Percentiles rank a stretch among this genome's conserved stretches.
phyloP scores from a whole-genome alignment of 2,888 invertebrate species.

The Hymenopus coronatus region DNA sequence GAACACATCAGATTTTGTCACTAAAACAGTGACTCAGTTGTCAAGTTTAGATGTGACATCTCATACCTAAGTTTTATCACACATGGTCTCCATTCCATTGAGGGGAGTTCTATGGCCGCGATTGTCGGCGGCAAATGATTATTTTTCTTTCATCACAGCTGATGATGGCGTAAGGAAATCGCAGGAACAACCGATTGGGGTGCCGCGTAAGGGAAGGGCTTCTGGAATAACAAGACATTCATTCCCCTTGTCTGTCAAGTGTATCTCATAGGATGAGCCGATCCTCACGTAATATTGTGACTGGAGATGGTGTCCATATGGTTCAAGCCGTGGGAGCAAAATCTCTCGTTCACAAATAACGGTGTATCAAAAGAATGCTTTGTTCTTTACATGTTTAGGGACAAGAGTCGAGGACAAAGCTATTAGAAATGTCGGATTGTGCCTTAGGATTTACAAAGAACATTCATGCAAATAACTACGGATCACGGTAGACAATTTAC shows the following conservation, averaged over 20 bases:
- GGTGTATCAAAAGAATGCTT: too few relatives aligned
- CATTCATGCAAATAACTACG: too few relatives aligned
- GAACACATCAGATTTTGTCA: too few relatives aligned
- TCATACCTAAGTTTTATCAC: too few relatives aligned
- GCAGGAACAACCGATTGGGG: neutral
- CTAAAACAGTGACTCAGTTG: too few relatives aligned
- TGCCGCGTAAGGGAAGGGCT: neutral
- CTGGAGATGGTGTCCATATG: neutral
- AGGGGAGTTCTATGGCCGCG: neutral
- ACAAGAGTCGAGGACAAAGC: too few relatives aligned
- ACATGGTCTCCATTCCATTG: neutral
- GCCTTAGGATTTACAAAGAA: too few relatives aligned
- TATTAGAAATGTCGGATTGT: too few relatives aligned
- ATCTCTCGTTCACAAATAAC: too few relatives aligned
- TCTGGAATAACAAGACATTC: neutral
- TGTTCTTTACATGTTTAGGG: too few relatives aligned
- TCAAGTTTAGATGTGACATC: too few relatives aligned
- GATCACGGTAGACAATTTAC: too few relatives aligned
- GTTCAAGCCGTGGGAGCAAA: neutral
- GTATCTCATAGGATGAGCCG: neutral
- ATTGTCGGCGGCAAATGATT: neutral
- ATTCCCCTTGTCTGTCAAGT: neutral
- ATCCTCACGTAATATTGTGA: neutral
- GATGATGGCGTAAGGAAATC: conserved; percentile 8
- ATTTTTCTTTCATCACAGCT: conserved; percentile 14